Evolutionary conservation across 2,113 vertebrate genomes (phyloP).

Genomic region (Nothocercus nigrocapillus): DNA sequence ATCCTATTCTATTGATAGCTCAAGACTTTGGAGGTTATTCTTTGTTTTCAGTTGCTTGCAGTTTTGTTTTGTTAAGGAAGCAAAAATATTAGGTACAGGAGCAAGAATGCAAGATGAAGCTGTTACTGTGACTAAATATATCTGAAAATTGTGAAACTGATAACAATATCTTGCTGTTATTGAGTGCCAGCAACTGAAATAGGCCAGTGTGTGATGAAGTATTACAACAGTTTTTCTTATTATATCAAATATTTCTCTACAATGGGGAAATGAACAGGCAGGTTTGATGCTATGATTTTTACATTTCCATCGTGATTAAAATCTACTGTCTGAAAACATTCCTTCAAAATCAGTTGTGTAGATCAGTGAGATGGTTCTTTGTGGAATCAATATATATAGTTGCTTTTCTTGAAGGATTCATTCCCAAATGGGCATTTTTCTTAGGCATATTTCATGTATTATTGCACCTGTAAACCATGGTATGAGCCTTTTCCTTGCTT

Average conservation of each 20-base stretch:
- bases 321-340: background rate
- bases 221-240: background rate
- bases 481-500: background rate
- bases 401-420: background rate
- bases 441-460: background rate
- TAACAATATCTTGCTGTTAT: background rate
- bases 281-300: background rate
- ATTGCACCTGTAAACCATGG: background rate
- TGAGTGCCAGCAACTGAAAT: background rate
- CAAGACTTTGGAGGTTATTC: background rate
- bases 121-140: background rate
- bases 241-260: background rate
- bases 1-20: background rate
- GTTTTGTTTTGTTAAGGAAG: background rate
- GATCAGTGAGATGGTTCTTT: background rate
- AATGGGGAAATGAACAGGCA: background rate
- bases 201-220: background rate
- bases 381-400: background rate
- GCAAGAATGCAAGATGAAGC: background rate
- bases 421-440: background rate
- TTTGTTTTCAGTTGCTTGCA: background rate
- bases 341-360: background rate
- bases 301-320: background rate
- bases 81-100: background rate
- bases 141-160: background rate